Evolutionary conservation across 2,888 invertebrate species (phyloP).

Genomic region (Scaptomyza cyrtandrae): DNA sequence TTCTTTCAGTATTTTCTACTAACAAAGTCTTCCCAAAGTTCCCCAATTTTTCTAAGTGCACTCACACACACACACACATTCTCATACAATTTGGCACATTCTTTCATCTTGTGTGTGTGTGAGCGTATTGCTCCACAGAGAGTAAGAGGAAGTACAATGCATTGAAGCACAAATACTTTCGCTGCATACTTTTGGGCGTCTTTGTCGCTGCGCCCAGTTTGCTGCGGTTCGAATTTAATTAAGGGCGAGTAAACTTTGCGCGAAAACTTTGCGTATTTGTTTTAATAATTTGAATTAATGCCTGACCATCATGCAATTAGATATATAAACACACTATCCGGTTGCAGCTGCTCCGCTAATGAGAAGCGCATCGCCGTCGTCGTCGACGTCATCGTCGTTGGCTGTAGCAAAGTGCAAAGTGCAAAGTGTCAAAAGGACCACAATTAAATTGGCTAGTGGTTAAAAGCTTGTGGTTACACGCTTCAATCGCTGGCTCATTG

Average conservation of each 20-base stretch:
- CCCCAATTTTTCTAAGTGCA: background rate
- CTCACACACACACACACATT: background rate
- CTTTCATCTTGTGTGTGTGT: background rate
- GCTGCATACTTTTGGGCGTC: constrained; percentile 48
- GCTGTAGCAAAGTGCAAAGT: background rate
- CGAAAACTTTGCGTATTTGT: constrained; percentile 40
- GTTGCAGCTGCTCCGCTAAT: constrained; percentile 39
- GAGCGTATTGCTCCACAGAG: constrained; percentile 17
- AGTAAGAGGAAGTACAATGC: constrained; percentile 7
- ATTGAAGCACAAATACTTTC: constrained; percentile 8
- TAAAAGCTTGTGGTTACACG: constrained; percentile 31
- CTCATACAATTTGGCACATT: constrained; percentile 16
- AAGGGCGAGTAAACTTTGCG: constrained; percentile 15
- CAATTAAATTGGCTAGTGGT: constrained; percentile 58
- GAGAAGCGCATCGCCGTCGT: constrained; percentile 23
- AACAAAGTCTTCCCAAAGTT: background rate
- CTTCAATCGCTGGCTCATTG: constrained; percentile 60
- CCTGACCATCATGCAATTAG: constrained; percentile 23
- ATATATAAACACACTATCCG: constrained; percentile 6
- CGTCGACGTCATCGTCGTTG: background rate
- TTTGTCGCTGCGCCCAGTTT: constrained; percentile 28
- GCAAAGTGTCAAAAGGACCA: constrained; percentile 59
- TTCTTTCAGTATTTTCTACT: too few relatives aligned
- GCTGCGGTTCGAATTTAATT: constrained; percentile 56
- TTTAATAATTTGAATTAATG: constrained; percentile 65